phyloP scores from a whole-genome alignment of 2,888 invertebrate species.

The Trichogramma dendrolimi region DNA sequence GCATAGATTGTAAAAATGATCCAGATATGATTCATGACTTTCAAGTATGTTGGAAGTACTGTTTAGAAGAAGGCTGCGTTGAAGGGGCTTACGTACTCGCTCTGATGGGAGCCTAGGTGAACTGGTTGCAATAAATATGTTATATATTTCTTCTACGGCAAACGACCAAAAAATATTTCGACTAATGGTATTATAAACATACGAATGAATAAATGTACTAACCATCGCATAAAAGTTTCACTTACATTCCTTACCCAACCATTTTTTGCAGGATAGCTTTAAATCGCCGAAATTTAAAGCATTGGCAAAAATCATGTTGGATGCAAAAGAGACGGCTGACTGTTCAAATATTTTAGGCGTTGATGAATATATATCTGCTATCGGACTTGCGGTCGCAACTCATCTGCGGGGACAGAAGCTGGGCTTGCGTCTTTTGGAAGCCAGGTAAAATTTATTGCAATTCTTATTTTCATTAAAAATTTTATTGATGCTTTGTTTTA shows the following conservation, averaged over 20 bases:
- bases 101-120: constrained; percentile 39
- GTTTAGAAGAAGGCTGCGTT: constrained; percentile 39
- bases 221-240: not conserved
- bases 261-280: constrained; percentile 6
- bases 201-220: not conserved
- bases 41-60: constrained; percentile 33
- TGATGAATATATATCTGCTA: constrained; percentile 40
- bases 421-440: constrained; percentile 34
- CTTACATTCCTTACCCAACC: not conserved
- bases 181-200: constrained; percentile 21
- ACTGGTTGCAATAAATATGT: constrained; percentile 46
- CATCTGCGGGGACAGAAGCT: constrained; percentile 43
- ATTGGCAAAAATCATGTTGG: constrained; percentile 22
- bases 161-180: not conserved
- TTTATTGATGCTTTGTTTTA: not conserved
- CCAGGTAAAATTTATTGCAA: constrained; percentile 33
- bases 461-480: no score
- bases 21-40: constrained; percentile 33
- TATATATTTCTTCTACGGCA: constrained; percentile 26
- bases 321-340: constrained; percentile 31
- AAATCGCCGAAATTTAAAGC: constrained; percentile 6
- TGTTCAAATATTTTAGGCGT: constrained; percentile 36
- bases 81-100: constrained; percentile 45
- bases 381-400: constrained; percentile 44
- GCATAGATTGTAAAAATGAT: constrained; percentile 35